phyloP scores from a whole-genome alignment of 2,888 invertebrate genomes.

The Sphinx pinastri region DNA sequence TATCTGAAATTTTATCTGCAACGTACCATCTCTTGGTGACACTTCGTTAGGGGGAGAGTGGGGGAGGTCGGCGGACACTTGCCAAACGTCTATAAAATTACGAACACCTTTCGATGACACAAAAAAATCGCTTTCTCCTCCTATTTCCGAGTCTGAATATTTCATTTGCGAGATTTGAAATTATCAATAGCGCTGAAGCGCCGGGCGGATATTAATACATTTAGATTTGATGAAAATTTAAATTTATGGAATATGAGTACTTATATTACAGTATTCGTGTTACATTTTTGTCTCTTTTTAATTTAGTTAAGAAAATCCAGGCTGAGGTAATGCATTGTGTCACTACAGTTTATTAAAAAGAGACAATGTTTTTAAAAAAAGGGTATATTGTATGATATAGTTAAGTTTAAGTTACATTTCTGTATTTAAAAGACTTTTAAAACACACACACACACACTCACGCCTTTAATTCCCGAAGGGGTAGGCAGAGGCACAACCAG shows the following conservation, averaged over 20 bases:
- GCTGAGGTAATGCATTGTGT: too few relatives aligned
- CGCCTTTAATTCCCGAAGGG: too few relatives aligned
- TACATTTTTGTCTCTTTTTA: too few relatives aligned
- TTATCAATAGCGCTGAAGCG: constrained; percentile 27
- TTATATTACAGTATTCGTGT: background rate
- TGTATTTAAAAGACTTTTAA: too few relatives aligned
- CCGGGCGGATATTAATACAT: constrained; percentile 27
- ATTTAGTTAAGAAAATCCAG: too few relatives aligned
- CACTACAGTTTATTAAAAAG: too few relatives aligned
- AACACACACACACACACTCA: too few relatives aligned
- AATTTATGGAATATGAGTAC: background rate
- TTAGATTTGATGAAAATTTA: constrained; percentile 9
- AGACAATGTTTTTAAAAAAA: too few relatives aligned
- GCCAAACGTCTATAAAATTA: constrained; percentile 42
- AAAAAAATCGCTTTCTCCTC: constrained; percentile 31
- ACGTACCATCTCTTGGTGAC: constrained; percentile 35
- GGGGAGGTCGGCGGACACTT: constrained; percentile 31
- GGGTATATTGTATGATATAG: too few relatives aligned
- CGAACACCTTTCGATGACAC: constrained; percentile 37
- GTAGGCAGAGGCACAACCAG: too few relatives aligned
- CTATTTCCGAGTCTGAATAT: constrained; percentile 32
- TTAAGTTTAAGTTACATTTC: too few relatives aligned
- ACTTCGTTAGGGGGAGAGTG: constrained; percentile 46
- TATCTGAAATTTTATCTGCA: constrained; percentile 22
- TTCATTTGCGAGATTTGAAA: constrained; percentile 32